These are phyloP conservation scores for Amphiprion percula DNA, from an alignment of 2,113 vertebrate species.

Conservation along the genomic window DNA sequence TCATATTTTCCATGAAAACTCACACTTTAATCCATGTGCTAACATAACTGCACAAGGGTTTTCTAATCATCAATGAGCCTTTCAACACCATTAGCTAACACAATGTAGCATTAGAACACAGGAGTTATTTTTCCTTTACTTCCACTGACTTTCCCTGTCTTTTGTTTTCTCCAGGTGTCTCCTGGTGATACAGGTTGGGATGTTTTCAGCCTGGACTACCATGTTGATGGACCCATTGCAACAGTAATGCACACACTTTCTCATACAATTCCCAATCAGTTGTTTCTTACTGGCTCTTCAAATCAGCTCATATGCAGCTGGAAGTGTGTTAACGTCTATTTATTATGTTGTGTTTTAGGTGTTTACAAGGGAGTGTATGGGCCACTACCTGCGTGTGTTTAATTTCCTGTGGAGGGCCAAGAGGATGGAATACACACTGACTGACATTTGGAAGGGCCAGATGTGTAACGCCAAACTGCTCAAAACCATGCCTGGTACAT, in stretches of 20 bases:
- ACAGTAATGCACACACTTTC: constrained; percentile 85
- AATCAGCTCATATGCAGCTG: background rate
- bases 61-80: no score
- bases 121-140: background rate
- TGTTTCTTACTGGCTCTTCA: background rate
- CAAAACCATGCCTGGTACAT: constrained; percentile 92
- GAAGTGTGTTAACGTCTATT: background rate
- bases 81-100: no score
- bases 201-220: constrained; percentile 98
- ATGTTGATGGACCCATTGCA: constrained; percentile 97
- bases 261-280: background rate
- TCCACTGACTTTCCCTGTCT: background rate
- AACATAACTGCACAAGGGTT: no score
- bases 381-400: constrained; percentile 96
- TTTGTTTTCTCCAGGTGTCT: constrained; percentile 87
- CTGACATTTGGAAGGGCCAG: constrained; percentile 99
- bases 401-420: constrained; percentile 99
- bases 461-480: constrained; percentile 98
- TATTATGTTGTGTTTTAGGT: constrained; percentile 82
- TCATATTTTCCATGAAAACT: no score
- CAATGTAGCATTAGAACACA: no score
- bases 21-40: no score
- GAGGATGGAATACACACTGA: constrained; percentile 98
- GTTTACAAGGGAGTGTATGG: constrained; percentile 98
- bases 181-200: constrained; percentile 99